A percentile compares a stretch with the other conserved stretches of the same genome.
These are phyloP conservation scores for Eledona agricola DNA, from an alignment of 2,888 invertebrate species.

Conservation along the genomic window DNA sequence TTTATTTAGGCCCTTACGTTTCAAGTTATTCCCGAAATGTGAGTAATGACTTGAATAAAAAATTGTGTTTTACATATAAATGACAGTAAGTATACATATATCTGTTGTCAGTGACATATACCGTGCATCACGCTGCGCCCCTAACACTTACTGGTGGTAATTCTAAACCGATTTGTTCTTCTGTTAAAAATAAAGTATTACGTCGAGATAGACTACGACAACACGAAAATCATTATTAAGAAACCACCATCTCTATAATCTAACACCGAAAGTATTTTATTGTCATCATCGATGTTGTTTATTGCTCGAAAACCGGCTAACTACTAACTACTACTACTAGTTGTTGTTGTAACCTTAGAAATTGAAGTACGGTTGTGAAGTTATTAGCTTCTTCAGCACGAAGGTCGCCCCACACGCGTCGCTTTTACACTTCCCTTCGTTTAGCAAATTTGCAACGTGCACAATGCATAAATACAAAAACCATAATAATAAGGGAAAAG, in stretches of 20 bases:
- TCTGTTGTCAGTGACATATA: constrained; percentile 38
- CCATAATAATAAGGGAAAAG: too few species aligned
- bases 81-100: constrained; percentile 37
- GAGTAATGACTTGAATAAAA: constrained; percentile 35
- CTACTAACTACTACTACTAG: constrained; percentile 1
- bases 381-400: not conserved
- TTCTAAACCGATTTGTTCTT: constrained; percentile 38
- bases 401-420: not conserved
- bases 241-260: constrained; percentile 12
- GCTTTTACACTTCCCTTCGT: too few species aligned
- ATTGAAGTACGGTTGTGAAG: not conserved
- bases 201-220: constrained; percentile 19
- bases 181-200: constrained; percentile 33
- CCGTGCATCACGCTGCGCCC: constrained; percentile 38
- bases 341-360: constrained; percentile 7
- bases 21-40: constrained; percentile 31
- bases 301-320: constrained; percentile 3
- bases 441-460: too few species aligned
- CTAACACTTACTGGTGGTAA: constrained; percentile 34
- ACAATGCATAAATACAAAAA: too few species aligned
- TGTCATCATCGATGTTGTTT: constrained; percentile 11
- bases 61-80: constrained; percentile 38
- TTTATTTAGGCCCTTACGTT: constrained; percentile 13
- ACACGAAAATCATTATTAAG: constrained; percentile 31
- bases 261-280: constrained; percentile 9